Base-by-base conservation (phyloP, 2,888 invertebrate species). In the Limnephilus marmoratus region DNA sequence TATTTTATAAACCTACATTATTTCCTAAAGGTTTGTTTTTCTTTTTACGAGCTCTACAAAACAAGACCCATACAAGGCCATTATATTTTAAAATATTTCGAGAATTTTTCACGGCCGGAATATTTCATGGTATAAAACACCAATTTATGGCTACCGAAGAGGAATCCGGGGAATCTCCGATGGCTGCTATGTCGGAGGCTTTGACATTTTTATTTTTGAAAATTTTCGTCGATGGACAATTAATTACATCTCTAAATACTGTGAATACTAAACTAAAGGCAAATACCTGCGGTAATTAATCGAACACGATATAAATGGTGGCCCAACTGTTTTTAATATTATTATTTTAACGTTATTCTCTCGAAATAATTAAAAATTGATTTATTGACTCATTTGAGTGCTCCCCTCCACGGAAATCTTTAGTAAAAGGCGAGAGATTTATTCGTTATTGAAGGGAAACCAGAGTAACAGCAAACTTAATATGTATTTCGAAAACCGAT, bases 181-280 rank as follows among this genome's bases (percentile, higher is more conserved):
- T 82, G 45, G 90, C 49, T 29, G 82, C 29, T 82, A 31, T 41
- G 31, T 49, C 90, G 90, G 82, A 45, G 24, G 81, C 90, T 90
- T 90, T 90, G 90, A 90, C 88, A n/a, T 89, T 87, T 87, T 80
- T 80, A 37, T 80, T 89, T 89, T 34, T 89, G 81, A 80, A 89
- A 81, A 89, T 89, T 89, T 89, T 68, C 34, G 24, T 34, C 80
- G 24, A 80, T 89, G 81, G 34, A 41, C 80, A 80, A 41, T 89
- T 89, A 89, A 89, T 89, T 89, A 80, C 88, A 37, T 89, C 80
- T 80, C 88, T 34, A n/a, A 89, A 80, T 80, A 89, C 68, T 68
- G 68, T 68, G 68, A 68, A 68, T 68, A 68, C 24, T 68, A 68
- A 68, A 68, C 68, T 68, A n/a, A 68, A 68, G 68, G 9, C 24